Conservation (phyloP, 2,888 invertebrate species). For the Listrodromus nycthemerus region DNA sequence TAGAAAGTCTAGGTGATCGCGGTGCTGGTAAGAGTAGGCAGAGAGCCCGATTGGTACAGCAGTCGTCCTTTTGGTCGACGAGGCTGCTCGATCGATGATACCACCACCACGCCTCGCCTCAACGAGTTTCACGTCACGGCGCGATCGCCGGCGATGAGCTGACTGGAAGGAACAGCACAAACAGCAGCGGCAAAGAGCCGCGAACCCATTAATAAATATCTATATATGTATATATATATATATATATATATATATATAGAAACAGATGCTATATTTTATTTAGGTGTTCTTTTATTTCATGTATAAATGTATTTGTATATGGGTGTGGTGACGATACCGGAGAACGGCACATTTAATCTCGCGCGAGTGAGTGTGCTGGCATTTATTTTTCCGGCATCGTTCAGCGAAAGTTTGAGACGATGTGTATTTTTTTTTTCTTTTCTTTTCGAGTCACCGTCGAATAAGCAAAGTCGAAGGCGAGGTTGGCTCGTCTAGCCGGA, state of each 20-base stretch:
- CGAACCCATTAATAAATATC: neutral
- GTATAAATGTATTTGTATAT: neutral
- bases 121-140: conserved; percentile 44
- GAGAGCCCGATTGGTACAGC: neutral
- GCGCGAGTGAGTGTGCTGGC: conserved; percentile 1
- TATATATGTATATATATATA: neutral
- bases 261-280: neutral
- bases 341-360: conserved; percentile 26
- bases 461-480: neutral
- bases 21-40: neutral
- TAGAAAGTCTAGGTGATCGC: conserved; percentile 56
- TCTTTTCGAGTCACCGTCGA: neutral
- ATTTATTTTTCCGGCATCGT: conserved; percentile 1
- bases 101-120: conserved; percentile 27
- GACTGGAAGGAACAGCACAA: conserved; percentile 10
- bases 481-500: conserved; percentile 1
- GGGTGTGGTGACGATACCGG: neutral
- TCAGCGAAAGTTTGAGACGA: conserved; percentile 5
- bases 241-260: neutral
- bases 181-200: neutral
- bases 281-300: neutral
- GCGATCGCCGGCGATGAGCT: conserved; percentile 42
- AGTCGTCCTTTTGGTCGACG: conserved; percentile 35
- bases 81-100: conserved; percentile 55
- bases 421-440: neutral